A percentile compares a stretch with the other conserved stretches of the same genome.
Conservation (phyloP, 92 coral and sea anemone genomes). For the Ricordea florida region DNA sequence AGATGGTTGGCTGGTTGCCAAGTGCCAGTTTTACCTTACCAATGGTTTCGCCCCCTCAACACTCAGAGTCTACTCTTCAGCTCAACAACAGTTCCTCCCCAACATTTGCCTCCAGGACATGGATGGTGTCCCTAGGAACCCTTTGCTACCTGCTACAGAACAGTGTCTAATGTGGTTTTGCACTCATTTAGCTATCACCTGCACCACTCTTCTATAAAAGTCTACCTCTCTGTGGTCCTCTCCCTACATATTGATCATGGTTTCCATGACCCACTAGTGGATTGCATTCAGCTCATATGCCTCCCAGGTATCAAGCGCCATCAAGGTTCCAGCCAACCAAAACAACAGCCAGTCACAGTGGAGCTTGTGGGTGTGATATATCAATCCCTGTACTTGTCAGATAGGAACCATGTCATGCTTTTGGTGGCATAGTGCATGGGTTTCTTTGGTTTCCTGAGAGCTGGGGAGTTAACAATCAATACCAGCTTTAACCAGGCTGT, state of each 20-base stretch:
- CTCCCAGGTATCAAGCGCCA: too few species aligned
- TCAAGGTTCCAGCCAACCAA: too few species aligned
- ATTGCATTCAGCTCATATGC: neutral
- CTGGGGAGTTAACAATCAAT: neutral
- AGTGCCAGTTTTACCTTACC: neutral
- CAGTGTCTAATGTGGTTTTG: too few species aligned
- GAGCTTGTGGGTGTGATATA: too few species aligned
- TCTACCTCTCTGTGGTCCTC: neutral
- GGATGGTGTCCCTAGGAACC: neutral
- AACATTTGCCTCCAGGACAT: neutral
- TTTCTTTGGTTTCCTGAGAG: neutral
- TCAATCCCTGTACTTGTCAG: too few species aligned
- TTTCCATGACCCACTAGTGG: neutral
- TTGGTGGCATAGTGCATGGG: neutral
- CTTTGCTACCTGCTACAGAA: neutral
- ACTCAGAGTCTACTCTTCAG: neutral
- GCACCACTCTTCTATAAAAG: conserved; percentile 1
- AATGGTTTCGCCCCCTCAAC: neutral
- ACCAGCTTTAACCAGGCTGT: neutral
- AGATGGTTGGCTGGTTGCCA: too few species aligned
- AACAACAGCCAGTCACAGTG: too few species aligned
- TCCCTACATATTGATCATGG: conserved; percentile 19
- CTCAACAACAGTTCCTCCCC: too few species aligned
- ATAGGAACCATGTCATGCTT: neutral
- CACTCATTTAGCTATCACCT: neutral